These are phyloP conservation scores for Enteromius mattozi DNA, from an alignment of 2,797 vertebrate genomes.

Conservation along the genomic window DNA sequence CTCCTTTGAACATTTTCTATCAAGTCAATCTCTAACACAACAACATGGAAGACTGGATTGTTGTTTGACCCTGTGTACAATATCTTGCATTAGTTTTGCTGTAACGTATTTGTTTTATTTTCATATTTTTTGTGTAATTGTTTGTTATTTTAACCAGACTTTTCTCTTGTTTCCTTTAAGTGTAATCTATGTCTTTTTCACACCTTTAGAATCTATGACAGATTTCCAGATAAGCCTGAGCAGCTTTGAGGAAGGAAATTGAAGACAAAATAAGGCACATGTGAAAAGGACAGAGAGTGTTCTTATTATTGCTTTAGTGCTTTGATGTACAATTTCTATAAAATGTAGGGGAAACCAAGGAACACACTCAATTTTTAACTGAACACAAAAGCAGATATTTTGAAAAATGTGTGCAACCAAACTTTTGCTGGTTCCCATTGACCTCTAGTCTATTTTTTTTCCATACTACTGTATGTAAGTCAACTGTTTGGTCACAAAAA, in stretches of 20 bases:
- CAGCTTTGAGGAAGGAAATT: slow-evolving; percentile 20
- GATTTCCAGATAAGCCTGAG: slow-evolving; percentile 34
- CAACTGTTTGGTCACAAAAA: not conserved
- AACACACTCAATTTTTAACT: not conserved
- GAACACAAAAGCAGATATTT: not conserved
- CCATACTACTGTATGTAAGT: not conserved
- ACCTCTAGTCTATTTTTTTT: not conserved
- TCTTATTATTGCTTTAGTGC: not conserved
- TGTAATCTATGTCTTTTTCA: slow-evolving; percentile 17
- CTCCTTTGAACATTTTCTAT: not conserved
- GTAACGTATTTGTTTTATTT: too few relatives aligned
- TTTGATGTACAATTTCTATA: not conserved
- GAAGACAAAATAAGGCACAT: slow-evolving; percentile 36
- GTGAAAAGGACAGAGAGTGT: not conserved
- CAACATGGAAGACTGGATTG: not conserved
- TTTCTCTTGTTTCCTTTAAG: not conserved
- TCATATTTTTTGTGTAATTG: not conserved
- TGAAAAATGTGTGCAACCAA: not conserved
- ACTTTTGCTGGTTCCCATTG: not conserved
- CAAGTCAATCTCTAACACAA: not conserved
- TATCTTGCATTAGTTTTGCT: not conserved
- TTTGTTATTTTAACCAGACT: not conserved
- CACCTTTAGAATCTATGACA: slow-evolving; percentile 25
- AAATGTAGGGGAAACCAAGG: not conserved
- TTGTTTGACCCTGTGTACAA: not conserved